Percentiles rank a stretch among this genome's conserved stretches.
Evolutionary conservation across 2,113 vertebrate species (phyloP).

Genomic region (Colius striatus): DNA sequence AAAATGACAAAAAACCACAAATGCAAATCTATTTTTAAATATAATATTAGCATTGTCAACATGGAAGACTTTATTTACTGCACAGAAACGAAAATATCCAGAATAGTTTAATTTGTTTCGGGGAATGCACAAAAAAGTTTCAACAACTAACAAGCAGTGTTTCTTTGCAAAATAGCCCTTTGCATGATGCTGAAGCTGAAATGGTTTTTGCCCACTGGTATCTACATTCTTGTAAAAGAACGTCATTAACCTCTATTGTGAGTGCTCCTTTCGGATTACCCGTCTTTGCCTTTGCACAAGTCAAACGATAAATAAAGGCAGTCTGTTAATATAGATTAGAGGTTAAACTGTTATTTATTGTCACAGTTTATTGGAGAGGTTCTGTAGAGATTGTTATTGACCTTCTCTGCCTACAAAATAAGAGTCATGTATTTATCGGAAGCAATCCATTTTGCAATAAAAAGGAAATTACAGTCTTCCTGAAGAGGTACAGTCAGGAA

Average conservation of each 20-base stretch:
- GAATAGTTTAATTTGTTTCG: constrained; percentile 80
- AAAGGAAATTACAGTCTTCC: background rate
- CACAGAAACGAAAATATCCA: constrained; percentile 76
- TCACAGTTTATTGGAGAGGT: constrained; percentile 23
- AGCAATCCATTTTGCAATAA: background rate
- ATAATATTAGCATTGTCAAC: constrained; percentile 89
- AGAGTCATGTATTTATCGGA: constrained; percentile 9
- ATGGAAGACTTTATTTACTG: constrained; percentile 77
- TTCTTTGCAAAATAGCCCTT: constrained; percentile 85
- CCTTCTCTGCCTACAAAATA: constrained; percentile 22
- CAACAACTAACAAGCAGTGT: constrained; percentile 86
- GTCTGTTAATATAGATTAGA: constrained; percentile 15
- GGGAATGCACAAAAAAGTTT: constrained; percentile 82
- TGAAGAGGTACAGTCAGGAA: background rate
- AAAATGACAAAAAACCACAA: constrained; percentile 73
- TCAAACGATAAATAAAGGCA: constrained; percentile 23
- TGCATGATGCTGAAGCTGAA: constrained; percentile 67
- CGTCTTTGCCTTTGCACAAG: constrained; percentile 25
- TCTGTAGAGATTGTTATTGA: background rate
- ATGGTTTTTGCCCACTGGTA: constrained; percentile 60
- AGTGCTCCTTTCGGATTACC: constrained; percentile 26
- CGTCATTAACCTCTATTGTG: constrained; percentile 65
- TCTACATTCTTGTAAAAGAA: constrained; percentile 74
- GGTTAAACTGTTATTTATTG: constrained; percentile 44
- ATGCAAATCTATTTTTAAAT: constrained; percentile 82